These are phyloP conservation scores for Megathymus violae DNA, from an alignment of 1,140 invertebrate genomes.

Conservation along the genomic window DNA sequence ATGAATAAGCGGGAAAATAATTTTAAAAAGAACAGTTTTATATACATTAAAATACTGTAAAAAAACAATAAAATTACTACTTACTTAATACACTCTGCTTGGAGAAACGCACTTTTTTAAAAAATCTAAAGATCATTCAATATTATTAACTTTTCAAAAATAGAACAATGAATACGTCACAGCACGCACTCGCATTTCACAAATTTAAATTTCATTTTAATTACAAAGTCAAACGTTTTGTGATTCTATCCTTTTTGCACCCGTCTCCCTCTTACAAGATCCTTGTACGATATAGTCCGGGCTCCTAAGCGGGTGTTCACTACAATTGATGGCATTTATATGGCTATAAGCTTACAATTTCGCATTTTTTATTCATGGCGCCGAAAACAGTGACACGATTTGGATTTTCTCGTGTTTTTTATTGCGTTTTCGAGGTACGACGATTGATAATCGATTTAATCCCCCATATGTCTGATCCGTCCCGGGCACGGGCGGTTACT, in stretches of 20 bases:
- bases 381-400: constrained; percentile 22
- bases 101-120: not conserved
- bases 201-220: constrained; percentile 24
- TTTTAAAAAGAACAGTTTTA: not conserved
- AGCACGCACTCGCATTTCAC: constrained; percentile 17
- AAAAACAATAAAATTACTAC: not conserved
- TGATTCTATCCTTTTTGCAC: constrained; percentile 48
- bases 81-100: not conserved
- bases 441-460: constrained; percentile 28
- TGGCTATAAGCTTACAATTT: constrained; percentile 27
- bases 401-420: constrained; percentile 41
- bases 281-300: constrained; percentile 46
- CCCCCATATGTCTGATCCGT: constrained; percentile 27
- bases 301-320: constrained; percentile 35
- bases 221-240: constrained; percentile 26
- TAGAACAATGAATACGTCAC: constrained; percentile 24
- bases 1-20: not conserved
- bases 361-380: constrained; percentile 53
- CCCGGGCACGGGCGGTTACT: constrained; percentile 62
- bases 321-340: constrained; percentile 45
- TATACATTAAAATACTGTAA: not conserved
- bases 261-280: constrained; percentile 46
- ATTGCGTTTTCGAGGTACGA: constrained; percentile 36
- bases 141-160: constrained; percentile 28
- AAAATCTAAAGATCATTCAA: constrained; percentile 14